phyloP scores from a whole-genome alignment of 2,113 vertebrate genomes.

The Benitochromis conjunctus region DNA sequence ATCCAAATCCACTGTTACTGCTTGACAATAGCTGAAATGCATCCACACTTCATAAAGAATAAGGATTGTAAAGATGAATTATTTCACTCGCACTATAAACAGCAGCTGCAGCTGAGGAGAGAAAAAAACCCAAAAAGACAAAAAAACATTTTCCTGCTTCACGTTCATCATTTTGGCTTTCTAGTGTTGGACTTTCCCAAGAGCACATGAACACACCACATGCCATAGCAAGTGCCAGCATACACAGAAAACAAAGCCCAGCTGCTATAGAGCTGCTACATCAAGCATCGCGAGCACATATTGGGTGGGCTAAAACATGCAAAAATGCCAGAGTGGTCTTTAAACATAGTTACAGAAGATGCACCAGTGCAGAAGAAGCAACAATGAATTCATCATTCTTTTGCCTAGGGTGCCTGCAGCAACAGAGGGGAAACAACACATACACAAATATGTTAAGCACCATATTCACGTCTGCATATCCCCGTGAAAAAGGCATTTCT shows the following conservation, averaged over 20 bases:
- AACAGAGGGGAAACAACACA: background rate
- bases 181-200: background rate
- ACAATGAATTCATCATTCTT: constrained; percentile 29
- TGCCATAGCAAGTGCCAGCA: background rate
- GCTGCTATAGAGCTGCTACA: background rate
- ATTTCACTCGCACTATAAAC: background rate
- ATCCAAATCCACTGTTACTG: background rate
- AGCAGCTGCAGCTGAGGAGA: background rate
- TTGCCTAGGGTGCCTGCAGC: constrained; percentile 11
- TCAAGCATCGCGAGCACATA: background rate
- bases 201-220: background rate
- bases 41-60: background rate
- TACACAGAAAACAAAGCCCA: background rate
- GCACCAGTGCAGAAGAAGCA: constrained; percentile 16
- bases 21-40: background rate
- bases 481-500: background rate
- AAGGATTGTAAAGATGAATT: background rate
- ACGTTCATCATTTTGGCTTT: background rate
- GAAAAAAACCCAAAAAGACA: background rate
- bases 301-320: background rate
- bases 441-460: background rate
- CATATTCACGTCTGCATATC: background rate
- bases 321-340: background rate
- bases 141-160: background rate
- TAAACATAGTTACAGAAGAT: constrained; percentile 12